phyloP scores from a whole-genome alignment of 2,797 vertebrate species.

The Triplophysa bombifrons region DNA sequence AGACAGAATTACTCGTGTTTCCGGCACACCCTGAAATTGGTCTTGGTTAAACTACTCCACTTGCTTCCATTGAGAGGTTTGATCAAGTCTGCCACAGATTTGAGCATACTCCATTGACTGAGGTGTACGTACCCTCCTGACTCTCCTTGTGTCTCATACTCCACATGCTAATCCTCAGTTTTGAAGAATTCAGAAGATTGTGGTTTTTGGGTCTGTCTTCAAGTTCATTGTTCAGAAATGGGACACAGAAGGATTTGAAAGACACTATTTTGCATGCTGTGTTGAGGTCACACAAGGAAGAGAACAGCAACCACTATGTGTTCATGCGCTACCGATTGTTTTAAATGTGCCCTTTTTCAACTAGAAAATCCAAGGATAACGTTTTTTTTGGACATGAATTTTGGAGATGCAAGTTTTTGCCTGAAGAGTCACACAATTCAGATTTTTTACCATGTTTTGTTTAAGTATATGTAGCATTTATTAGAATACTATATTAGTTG shows the following conservation, averaged over 20 bases:
- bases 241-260: constrained; percentile 6
- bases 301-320: not conserved
- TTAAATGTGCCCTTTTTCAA: not conserved
- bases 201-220: not conserved
- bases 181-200: not conserved
- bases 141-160: constrained; percentile 14
- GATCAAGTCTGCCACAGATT: not conserved
- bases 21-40: no score
- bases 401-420: not conserved
- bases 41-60: no score
- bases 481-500: not conserved
- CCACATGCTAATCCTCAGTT: not conserved
- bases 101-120: not conserved
- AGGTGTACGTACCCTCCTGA: not conserved
- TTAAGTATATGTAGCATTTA: not conserved
- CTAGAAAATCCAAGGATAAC: not conserved
- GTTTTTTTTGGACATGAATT: not conserved
- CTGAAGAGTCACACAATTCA: not conserved
- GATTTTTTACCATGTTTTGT: not conserved
- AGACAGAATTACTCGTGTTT: no score
- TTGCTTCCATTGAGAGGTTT: no score
- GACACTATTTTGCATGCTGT: not conserved
- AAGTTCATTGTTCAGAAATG: not conserved
- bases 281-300: not conserved
- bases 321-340: not conserved